Base-by-base conservation (phyloP, 1,140 invertebrate species). In the Diuraphis noxia region DNA sequence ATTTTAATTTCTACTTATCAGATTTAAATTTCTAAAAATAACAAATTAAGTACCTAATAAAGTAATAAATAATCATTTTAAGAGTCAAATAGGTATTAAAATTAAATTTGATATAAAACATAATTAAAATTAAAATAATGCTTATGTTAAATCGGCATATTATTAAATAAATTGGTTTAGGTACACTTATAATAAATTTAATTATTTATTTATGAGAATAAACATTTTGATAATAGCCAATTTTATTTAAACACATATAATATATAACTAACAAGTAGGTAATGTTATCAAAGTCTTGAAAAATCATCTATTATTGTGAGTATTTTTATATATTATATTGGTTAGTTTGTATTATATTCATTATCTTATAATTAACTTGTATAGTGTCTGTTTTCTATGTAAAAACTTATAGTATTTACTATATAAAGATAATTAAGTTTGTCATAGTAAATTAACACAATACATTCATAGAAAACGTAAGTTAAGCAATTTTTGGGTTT, bases 281-380 rank as follows among this genome's bases (percentile, higher is more conserved):
- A 88, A 23, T 34, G 56, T 87, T 88, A 56, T 88, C 49, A 49
- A 49, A 88, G 86, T 88, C 86, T 49, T 88, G 49, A 63, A 63
- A 56, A 88, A 88, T 56, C 86, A 10, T 88, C 86, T 43, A 40
- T 43, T 88, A 41, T 88, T 88, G 86, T 88, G 36, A 88, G 86
- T 88, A 88, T 63, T 88, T 63, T 2, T 36, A 49, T 25, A 19
- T 88, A 63, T 63, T 88, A 63, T 63, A 17, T 52, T 87, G 30
- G 23, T 40, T 63, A 38, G 40, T 63, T 88, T 88, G 23, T 88
- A 63, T 88, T 88, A 41, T 88, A 88, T 88, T 63, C 86, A 63
- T 88, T 63, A 87, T 4, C 10, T 63, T 38, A 25, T 63, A 52
- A 34, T 63, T 56, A 88, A 85, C 30, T 40, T 88, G 30, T 56